These are phyloP conservation scores for Pammene aurita DNA, from an alignment of 2,888 invertebrate species.

Conservation along the genomic window DNA sequence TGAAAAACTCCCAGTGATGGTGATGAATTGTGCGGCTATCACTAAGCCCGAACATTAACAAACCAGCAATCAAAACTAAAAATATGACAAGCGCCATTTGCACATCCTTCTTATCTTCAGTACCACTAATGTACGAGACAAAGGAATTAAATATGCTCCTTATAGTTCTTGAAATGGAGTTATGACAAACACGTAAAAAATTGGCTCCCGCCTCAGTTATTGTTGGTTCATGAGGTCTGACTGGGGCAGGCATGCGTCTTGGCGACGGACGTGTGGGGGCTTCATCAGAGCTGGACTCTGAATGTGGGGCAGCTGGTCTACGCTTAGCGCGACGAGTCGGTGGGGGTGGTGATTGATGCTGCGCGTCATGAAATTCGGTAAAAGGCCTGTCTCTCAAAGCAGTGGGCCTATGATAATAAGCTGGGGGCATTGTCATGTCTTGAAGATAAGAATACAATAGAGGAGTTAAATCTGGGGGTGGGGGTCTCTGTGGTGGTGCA, in stretches of 20 bases:
- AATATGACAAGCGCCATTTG: constrained; percentile 91
- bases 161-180: constrained; percentile 85
- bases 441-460: constrained; percentile 81
- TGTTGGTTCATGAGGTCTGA: constrained; percentile 84
- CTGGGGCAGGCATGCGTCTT: constrained; percentile 66
- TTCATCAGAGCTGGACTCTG: constrained; percentile 81
- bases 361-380: constrained; percentile 67
- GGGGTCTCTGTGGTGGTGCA: constrained; percentile 72
- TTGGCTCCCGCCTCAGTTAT: constrained; percentile 88
- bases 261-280: constrained; percentile 73
- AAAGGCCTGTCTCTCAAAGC: constrained; percentile 64
- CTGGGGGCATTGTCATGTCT: constrained; percentile 77
- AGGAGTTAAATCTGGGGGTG: constrained; percentile 77
- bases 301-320: constrained; percentile 67
- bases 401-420: constrained; percentile 72
- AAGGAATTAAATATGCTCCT: constrained; percentile 87
- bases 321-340: constrained; percentile 78
- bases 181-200: constrained; percentile 87
- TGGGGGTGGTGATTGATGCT: constrained; percentile 69
- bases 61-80: constrained; percentile 89
- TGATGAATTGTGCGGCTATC: constrained; percentile 89
- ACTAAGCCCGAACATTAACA: constrained; percentile 89
- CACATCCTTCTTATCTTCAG: constrained; percentile 87
- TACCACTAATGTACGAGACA: constrained; percentile 84
- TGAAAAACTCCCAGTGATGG: constrained; percentile 95